Conservation (phyloP, 2,797 vertebrate genomes). For the Periparus ater region DNA sequence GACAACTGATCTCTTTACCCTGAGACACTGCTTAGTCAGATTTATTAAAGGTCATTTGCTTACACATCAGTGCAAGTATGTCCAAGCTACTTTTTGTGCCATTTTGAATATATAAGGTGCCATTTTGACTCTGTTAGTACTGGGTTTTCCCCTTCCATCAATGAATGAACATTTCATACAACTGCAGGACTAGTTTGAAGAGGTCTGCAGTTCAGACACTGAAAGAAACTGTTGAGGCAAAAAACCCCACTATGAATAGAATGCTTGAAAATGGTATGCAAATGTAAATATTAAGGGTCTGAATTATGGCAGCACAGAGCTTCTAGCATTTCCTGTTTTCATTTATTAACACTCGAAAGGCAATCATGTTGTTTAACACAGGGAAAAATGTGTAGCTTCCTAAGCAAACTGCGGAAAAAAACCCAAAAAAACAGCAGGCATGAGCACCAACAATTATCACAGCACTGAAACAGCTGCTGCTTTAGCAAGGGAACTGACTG, state of each 20-base stretch:
- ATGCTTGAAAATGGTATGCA: neutral
- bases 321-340: neutral
- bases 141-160: neutral
- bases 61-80: fast-evolving
- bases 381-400: neutral
- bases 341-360: neutral
- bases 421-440: neutral
- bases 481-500: neutral
- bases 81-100: neutral
- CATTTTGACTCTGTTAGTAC: neutral
- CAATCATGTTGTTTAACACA: neutral
- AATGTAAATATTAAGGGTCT: neutral
- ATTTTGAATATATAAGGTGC: neutral
- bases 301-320: neutral
- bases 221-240: neutral
- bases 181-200: neutral
- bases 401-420: neutral
- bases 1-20: neutral
- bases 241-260: neutral
- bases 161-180: neutral
- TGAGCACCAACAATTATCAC: neutral
- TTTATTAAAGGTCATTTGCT: neutral
- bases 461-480: neutral
- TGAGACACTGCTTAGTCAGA: neutral
- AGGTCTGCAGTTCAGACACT: neutral